Percentiles rank a stretch among this genome's conserved stretches.
phyloP scores from a whole-genome alignment of 2,888 invertebrate species.

The Drosophila kokeensis region DNA sequence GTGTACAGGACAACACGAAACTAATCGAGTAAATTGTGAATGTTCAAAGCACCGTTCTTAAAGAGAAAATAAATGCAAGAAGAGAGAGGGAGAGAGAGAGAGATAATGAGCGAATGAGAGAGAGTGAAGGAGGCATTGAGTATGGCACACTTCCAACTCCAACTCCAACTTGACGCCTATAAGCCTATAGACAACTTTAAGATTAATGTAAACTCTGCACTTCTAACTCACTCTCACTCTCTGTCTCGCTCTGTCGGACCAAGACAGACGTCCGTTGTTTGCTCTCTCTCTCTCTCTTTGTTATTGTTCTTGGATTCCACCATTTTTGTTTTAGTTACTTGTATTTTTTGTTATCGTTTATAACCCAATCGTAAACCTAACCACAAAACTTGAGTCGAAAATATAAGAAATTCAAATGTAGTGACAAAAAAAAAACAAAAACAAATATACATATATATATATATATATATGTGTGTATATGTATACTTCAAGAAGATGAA shows the following conservation, averaged over 20 bases:
- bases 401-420: conserved; percentile 34
- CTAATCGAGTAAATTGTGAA: conserved; percentile 25
- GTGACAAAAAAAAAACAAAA: conserved; percentile 30
- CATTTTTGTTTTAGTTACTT: conserved; percentile 31
- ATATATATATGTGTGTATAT: conserved; percentile 27
- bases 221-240: background rate
- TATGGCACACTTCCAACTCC: background rate
- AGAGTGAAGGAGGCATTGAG: background rate
- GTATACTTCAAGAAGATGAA: conserved; percentile 24
- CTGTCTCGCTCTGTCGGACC: background rate
- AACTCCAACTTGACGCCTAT: background rate
- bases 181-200: background rate
- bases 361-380: conserved; percentile 44
- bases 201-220: background rate
- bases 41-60: conserved; percentile 4
- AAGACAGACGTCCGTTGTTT: background rate
- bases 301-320: conserved; percentile 16
- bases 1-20: conserved; percentile 28
- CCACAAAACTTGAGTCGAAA: conserved; percentile 47
- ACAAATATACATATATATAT: conserved; percentile 33
- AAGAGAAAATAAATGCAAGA: background rate
- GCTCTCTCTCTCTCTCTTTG: background rate
- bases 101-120: background rate
- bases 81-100: background rate
- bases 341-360: conserved; percentile 49